Evolutionary conservation across 2,113 vertebrate species (phyloP).

Genomic region (Paedocypris sp.): DNA sequence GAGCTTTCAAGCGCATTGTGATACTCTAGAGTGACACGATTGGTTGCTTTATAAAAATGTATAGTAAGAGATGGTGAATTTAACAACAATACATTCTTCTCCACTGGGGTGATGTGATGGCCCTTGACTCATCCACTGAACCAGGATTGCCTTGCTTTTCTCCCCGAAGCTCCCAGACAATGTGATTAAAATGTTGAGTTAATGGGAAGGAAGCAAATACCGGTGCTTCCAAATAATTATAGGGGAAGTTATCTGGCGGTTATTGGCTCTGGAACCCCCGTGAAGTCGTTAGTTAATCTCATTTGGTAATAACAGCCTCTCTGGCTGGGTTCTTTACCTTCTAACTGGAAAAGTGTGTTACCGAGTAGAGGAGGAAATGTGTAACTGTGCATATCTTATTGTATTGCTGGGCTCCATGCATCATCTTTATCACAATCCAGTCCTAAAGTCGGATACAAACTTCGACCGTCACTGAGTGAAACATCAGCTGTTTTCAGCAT

Average conservation of each 20-base stretch:
- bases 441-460: not conserved
- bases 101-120: too few species aligned
- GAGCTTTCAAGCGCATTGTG: too few species aligned
- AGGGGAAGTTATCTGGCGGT: slow-evolving; percentile 37
- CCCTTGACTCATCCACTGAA: too few species aligned
- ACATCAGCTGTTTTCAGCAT: not conserved
- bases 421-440: not conserved
- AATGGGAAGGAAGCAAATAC: not conserved
- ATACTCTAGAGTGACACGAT: too few species aligned
- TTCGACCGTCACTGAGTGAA: not conserved
- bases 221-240: slow-evolving; percentile 33
- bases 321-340: slow-evolving; percentile 21
- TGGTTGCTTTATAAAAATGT: too few species aligned
- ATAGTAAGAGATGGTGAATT: too few species aligned
- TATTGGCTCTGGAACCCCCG: slow-evolving; percentile 34
- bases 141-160: not conserved
- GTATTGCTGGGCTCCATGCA: not conserved
- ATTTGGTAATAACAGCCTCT: slow-evolving; percentile 32
- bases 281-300: slow-evolving; percentile 37
- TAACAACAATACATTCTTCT: too few species aligned
- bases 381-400: not conserved
- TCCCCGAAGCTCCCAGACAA: slow-evolving; percentile 15
- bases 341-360: slow-evolving; percentile 2
- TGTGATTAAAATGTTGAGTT: slow-evolving; percentile 21
- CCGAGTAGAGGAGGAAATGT: not conserved